Base-by-base conservation (phyloP, 2,888 invertebrate species). In the Ectemnius continuus region DNA sequence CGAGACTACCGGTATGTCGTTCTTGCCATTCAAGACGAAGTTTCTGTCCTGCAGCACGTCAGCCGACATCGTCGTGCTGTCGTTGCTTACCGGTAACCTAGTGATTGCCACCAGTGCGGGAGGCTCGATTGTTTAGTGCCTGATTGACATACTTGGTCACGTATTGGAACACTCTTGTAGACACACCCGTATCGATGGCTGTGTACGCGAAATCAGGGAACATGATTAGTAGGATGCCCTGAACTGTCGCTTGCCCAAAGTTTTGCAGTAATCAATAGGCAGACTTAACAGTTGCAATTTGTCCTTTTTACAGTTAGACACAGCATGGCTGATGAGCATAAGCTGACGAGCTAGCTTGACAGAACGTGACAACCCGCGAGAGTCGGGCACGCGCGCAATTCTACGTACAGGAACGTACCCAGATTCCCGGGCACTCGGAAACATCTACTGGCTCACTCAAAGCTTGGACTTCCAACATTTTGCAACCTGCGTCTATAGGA, bases 1-100 rank as follows among this genome's bases (percentile, higher is more conserved):
- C 8, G 82, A 57, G 16, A 81, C 78, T 64, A 81, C 75, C 66
- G 83, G 85, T 62, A 84, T 76, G 67, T 88, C 84, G 73, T 80
- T 85, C 75, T 85, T 88, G 78, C 83, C 85, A 69, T 85, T 86
- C 60, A 85, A 82, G 81, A 78, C 76, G 28, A 76, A 68, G 66
- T 76, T 82, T 67, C 78, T 82, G 52, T 84, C 80, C 70, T 81
- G 78, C 59, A 81, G 69, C 60, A 80, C 72, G 69, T 83, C 81
- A 67, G 76, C 78, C 73, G 83, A 84, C 87, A 86, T 84, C 36
- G 74, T 78, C 56, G 28, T 16, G 28, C 63, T 45, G 75, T 36
- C 56, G 23, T 74, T 70, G 59, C 28, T 64, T 20, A 60, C 67
- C 63, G 74, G 61, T 70, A 65, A 73, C 69, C 71, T 70, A 77